Evolutionary conservation across 2,113 vertebrate genomes (phyloP).

Genomic region (Amphilophus citrinellus): DNA sequence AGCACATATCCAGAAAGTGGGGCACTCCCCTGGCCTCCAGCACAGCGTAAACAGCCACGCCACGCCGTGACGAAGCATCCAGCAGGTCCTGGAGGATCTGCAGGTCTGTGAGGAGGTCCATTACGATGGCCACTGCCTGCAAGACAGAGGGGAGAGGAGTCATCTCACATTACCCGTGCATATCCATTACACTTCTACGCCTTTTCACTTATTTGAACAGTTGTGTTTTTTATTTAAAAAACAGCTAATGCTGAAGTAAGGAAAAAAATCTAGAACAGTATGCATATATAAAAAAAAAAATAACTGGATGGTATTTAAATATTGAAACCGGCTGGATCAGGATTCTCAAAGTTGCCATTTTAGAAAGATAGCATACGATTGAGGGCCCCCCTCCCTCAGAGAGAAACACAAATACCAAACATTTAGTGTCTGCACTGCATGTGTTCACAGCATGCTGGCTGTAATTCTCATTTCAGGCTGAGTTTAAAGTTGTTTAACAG

Average conservation of each 20-base stretch:
- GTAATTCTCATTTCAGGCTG: background rate
- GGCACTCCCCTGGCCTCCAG: slow-evolving; percentile 87
- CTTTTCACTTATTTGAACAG: background rate
- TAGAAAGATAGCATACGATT: background rate
- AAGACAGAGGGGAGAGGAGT: background rate
- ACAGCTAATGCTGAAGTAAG: background rate
- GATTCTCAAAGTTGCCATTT: background rate
- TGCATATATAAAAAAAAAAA: background rate
- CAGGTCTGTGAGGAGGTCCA: slow-evolving; percentile 93
- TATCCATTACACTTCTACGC: background rate
- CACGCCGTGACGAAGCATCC: slow-evolving; percentile 86
- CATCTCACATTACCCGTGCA: background rate
- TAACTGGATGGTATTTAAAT: background rate
- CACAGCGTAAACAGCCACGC: slow-evolving; percentile 90
- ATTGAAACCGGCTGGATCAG: background rate
- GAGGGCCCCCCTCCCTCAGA: background rate
- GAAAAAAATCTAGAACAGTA: background rate
- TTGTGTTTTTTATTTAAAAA: background rate
- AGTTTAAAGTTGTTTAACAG: background rate
- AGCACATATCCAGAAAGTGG: slow-evolving; percentile 93
- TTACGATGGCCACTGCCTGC: slow-evolving; percentile 92
- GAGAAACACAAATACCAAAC: too few species aligned
- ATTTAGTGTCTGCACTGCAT: background rate
- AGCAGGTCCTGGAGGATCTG: slow-evolving; percentile 94
- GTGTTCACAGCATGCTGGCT: background rate